These are phyloP conservation scores for Strigamia transsilvanica DNA, from an alignment of 2,888 invertebrate genomes.

Conservation along the genomic window DNA sequence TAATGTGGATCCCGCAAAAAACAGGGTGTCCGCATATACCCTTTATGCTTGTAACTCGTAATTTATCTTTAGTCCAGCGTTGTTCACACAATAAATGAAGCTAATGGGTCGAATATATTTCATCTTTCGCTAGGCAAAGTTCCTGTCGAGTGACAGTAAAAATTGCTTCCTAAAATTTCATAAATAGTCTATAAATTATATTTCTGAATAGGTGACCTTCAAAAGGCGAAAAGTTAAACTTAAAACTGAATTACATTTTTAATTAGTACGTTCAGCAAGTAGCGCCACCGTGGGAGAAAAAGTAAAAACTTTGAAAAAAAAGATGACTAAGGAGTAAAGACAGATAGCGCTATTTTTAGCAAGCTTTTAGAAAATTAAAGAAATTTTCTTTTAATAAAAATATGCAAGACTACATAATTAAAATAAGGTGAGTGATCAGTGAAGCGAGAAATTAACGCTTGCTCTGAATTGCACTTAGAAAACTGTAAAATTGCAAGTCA, in stretches of 20 bases:
- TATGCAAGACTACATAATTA: not conserved
- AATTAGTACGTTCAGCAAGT: not conserved
- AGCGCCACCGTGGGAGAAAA: slow-evolving; percentile 18
- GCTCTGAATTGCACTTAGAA: not conserved
- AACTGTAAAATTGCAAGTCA: not conserved
- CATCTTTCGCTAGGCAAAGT: not conserved
- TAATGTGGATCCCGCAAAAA: not conserved
- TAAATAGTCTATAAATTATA: not conserved
- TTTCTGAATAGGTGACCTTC: not conserved
- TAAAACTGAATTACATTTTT: not conserved
- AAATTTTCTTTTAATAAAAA: not conserved
- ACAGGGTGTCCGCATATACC: not conserved
- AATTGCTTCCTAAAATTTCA: not conserved
- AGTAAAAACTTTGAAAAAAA: not conserved
- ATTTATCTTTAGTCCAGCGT: slow-evolving; percentile 2
- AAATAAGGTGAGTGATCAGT: not conserved
- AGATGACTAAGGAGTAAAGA: not conserved
- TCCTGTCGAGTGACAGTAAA: not conserved
- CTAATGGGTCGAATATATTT: not conserved
- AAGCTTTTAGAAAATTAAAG: not conserved
- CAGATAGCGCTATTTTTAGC: not conserved
- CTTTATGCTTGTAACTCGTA: not conserved
- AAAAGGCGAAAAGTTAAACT: not conserved
- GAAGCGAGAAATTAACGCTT: slow-evolving; percentile 37
- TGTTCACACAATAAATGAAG: slow-evolving; percentile 18